Percentiles rank a stretch among this genome's conserved stretches.
Evolutionary conservation across 2,113 vertebrate species (phyloP).

Genomic region (Rynchops niger): DNA sequence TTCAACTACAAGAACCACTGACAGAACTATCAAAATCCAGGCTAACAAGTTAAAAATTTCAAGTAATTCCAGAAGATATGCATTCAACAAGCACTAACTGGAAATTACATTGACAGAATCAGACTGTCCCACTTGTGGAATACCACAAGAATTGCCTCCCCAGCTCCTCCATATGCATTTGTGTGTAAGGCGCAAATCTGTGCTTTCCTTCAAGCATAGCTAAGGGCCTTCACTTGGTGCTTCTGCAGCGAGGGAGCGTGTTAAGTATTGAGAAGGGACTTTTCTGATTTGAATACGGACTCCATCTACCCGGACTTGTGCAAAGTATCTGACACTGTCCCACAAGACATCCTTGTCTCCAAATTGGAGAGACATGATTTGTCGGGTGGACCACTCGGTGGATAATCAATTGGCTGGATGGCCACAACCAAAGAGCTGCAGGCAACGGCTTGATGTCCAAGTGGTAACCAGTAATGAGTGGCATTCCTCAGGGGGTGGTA

Average conservation of each 20-base stretch:
- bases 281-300: not conserved
- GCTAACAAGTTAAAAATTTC: not conserved
- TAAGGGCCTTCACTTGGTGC: not conserved
- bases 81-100: not conserved
- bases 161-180: accelerated
- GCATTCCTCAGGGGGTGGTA: not conserved
- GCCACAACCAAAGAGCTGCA: not conserved
- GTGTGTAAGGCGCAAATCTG: accelerated
- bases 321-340: not conserved
- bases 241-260: not conserved
- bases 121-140: not conserved
- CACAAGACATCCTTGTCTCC: not conserved
- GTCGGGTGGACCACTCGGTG: not conserved
- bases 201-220: not conserved
- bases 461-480: not conserved
- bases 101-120: not conserved
- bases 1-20: not conserved
- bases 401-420: not conserved
- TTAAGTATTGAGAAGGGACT: not conserved
- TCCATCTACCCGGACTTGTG: not conserved
- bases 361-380: not conserved
- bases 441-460: not conserved
- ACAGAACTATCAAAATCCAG: not conserved
- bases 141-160: not conserved
- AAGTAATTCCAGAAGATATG: not conserved